Conservation (phyloP, 2,113 vertebrate genomes). For the Polyodon spathula region DNA sequence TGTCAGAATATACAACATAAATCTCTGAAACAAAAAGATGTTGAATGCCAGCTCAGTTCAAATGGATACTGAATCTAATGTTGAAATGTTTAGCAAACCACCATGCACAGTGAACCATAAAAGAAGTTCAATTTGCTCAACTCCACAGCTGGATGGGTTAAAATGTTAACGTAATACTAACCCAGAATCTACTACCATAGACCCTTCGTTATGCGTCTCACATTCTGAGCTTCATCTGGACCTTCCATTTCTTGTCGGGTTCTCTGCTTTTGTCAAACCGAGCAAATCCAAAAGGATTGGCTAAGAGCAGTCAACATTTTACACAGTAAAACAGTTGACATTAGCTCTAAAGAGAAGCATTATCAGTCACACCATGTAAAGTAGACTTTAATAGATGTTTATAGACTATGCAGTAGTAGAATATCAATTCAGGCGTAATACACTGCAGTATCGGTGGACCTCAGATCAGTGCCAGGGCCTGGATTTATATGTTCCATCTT, state of each 20-base stretch:
- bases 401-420: no score
- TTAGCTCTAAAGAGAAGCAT: no score
- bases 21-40: no score
- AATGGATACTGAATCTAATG: background rate
- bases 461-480: no score
- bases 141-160: background rate
- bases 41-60: no score
- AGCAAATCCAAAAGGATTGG: background rate
- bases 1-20: no score
- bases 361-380: no score
- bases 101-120: background rate
- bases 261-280: background rate
- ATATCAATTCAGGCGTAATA: no score
- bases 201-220: background rate
- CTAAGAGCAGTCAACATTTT: background rate
- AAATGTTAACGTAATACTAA: background rate
- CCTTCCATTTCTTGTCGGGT: background rate
- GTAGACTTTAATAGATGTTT: no score
- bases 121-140: background rate
- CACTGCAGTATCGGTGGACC: no score
- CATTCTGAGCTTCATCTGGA: background rate
- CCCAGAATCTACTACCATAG: background rate
- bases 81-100: background rate
- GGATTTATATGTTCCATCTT: no score
- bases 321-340: no score